Percentiles rank a stretch among this genome's conserved stretches.
phyloP scores from a whole-genome alignment of 2,888 invertebrate species.

The Proisotoma minuta region DNA sequence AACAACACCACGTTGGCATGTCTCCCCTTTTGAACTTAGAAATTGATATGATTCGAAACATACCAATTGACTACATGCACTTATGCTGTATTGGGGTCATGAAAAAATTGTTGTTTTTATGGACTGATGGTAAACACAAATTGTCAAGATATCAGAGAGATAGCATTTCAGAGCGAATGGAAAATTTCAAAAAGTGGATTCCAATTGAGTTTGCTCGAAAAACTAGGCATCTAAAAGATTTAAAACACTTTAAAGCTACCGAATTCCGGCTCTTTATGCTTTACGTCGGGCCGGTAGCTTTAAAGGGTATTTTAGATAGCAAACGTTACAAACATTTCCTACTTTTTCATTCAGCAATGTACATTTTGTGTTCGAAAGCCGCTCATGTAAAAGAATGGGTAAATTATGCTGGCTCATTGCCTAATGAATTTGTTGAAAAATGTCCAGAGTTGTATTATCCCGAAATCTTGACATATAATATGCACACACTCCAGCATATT shows the following conservation, averaged over 20 bases:
- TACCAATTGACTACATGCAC: conserved; percentile 49
- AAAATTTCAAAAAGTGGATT: background rate
- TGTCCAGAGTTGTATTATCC: conserved; percentile 40
- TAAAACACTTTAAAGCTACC: conserved; percentile 24
- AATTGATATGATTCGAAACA: conserved; percentile 45
- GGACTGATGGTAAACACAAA: too few species aligned
- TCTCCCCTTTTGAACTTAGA: conserved; percentile 37
- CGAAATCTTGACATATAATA: conserved; percentile 45
- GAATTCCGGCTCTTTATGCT: conserved; percentile 25
- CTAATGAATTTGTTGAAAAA: conserved; percentile 41
- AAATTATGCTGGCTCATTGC: conserved; percentile 37
- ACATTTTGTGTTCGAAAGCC: conserved; percentile 14
- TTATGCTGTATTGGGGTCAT: conserved; percentile 48
- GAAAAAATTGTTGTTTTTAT: conserved; percentile 46
- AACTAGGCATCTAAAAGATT: conserved; percentile 13
- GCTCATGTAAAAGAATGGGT: conserved; percentile 13
- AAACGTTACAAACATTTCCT: conserved; percentile 22
- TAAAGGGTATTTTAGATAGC: conserved; percentile 1
- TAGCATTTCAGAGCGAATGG: conserved; percentile 2
- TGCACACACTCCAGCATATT: conserved; percentile 47
- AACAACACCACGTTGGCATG: conserved; percentile 33
- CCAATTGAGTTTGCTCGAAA: conserved; percentile 23
- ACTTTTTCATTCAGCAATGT: conserved; percentile 19
- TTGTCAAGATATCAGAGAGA: too few species aligned
- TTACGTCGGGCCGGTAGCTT: conserved; percentile 17